Base-by-base conservation (phyloP, 2,888 invertebrate species). In the Lydus trimaculatus region DNA sequence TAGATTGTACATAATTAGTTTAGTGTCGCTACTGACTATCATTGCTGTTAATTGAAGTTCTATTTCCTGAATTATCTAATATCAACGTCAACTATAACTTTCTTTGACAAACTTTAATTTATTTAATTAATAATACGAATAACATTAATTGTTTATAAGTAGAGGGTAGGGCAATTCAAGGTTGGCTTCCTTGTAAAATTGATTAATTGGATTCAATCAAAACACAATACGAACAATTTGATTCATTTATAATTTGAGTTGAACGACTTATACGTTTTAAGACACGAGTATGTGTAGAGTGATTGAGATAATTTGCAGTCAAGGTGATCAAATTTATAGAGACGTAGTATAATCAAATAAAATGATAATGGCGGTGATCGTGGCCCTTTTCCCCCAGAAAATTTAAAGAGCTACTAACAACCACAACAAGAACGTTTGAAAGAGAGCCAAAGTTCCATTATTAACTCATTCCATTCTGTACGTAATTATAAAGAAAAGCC, bases 371-470 rank as follows among this genome's bases (percentile, higher is more conserved):
- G n/a, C n/a, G n/a, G n/a, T n/a, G n/a, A n/a, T n/a, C n/a, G n/a
- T n/a, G n/a, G n/a, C n/a, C n/a, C n/a, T n/a, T n/a, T n/a, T n/a
- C n/a, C n/a, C n/a, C n/a, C n/a, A n/a, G n/a, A n/a, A n/a, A 11
- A 28, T 28, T 28, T 28, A 28, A 28, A 28, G 4, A 2, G 28
- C 4, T 28, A 28, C 28, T 28, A 36, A 15, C 2, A 48, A 66
- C 69, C 58, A 52, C 28, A 28, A 28, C 65, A 25, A 60, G 56
- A 69, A 63, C 43, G 23, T 64, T 64, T 33, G 9, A 33, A n/a
- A n/a, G n/a, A n/a, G n/a, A n/a, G n/a, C n/a, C n/a, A n/a, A n/a
- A 63, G 65, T 66, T 69, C 43, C 56, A 66, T 66, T 69, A 69
- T 69, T 65, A 69, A 62, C 59, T 20, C 64, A 63, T 64, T 31